Evolutionary conservation across 2,113 vertebrate genomes (phyloP).

Genomic region (Noturus placidus): DNA sequence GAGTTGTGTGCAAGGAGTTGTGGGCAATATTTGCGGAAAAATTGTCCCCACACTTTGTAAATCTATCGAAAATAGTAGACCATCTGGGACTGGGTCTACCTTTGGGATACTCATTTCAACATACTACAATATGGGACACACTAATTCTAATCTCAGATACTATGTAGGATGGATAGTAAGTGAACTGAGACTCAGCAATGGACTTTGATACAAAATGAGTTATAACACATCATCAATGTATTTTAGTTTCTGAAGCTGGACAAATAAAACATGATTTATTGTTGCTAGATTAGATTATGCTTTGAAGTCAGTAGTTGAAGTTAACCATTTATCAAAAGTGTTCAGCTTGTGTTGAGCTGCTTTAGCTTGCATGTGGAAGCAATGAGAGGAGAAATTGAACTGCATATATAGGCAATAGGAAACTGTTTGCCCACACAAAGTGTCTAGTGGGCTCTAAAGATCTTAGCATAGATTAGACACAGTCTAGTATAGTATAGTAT

Average conservation of each 20-base stretch:
- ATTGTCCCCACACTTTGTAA: too few species aligned
- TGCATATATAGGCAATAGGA: neutral
- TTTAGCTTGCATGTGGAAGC: constrained; percentile 2
- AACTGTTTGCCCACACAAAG: neutral
- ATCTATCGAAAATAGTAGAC: too few species aligned
- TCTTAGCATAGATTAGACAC: too few species aligned
- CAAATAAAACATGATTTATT: constrained; percentile 36
- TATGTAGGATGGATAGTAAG: too few species aligned
- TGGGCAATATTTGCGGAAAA: too few species aligned
- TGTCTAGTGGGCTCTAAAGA: neutral
- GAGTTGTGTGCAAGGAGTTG: too few species aligned
- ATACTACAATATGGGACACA: too few species aligned
- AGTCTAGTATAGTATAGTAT: neutral
- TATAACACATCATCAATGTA: constrained; percentile 26
- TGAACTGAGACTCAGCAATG: too few species aligned
- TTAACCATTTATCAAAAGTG: constrained; percentile 28
- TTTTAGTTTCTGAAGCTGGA: constrained; percentile 15
- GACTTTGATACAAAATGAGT: constrained; percentile 24
- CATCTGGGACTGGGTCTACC: too few species aligned
- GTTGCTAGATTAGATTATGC: constrained; percentile 1
- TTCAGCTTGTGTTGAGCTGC: neutral
- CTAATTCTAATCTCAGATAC: too few species aligned
- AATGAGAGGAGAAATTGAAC: neutral
- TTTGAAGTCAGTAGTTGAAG: constrained; percentile 36
- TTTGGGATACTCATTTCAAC: too few species aligned